Evolutionary conservation across 2,113 vertebrate genomes (phyloP).

Genomic region (Rhea pennata): DNA sequence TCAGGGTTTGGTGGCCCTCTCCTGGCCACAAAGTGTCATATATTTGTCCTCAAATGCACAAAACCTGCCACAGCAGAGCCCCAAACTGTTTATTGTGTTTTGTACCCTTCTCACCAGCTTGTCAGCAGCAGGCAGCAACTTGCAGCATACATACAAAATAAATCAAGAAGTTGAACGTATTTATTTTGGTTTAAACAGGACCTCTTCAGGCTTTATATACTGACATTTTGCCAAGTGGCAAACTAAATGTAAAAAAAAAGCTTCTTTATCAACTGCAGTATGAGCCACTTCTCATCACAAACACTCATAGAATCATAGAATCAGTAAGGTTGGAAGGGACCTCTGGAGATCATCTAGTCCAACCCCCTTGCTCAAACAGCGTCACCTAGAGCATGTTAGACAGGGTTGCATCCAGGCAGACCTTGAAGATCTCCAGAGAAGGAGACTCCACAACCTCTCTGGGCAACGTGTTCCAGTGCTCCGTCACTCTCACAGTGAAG

Average conservation of each 20-base stretch:
- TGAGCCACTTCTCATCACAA: neutral
- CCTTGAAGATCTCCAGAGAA: no score
- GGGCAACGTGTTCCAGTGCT: no score
- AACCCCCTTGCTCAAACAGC: no score
- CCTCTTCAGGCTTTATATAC: accelerated
- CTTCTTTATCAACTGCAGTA: neutral
- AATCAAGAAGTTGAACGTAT: neutral
- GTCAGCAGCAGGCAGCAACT: neutral
- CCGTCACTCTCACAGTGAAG: no score
- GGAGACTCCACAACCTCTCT: no score
- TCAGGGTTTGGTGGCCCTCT: slow-evolving; percentile 60
- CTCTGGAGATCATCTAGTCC: no score
- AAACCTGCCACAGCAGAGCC: neutral
- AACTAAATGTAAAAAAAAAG: no score
- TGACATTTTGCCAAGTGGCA: neutral
- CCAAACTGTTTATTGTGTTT: accelerated
- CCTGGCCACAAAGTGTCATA: slow-evolving; percentile 39
- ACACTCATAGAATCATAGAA: neutral
- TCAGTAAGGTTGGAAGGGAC: no score
- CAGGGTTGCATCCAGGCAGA: no score
- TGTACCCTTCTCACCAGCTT: accelerated
- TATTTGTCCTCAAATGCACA: neutral
- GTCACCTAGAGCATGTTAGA: no score
- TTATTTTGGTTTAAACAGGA: neutral
- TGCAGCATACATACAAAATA: accelerated